Evolutionary conservation across 2,113 vertebrate species (phyloP).

Genomic region (Setophaga petechia): DNA sequence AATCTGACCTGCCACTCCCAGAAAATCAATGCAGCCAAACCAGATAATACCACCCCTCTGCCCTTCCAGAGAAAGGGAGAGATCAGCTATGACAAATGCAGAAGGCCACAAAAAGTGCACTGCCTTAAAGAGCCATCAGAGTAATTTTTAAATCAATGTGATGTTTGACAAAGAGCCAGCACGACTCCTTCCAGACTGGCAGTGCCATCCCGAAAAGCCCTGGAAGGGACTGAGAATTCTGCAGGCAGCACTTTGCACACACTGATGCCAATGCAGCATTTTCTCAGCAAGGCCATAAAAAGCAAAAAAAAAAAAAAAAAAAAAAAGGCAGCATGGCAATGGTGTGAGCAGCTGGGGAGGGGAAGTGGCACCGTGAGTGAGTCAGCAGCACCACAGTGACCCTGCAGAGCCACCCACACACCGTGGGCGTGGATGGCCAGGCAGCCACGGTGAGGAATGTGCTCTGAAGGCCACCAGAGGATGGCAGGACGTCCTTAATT

Average conservation of each 20-base stretch:
- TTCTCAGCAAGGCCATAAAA: neutral
- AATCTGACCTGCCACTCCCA: neutral
- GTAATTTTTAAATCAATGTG: constrained; percentile 48
- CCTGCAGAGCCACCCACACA: neutral
- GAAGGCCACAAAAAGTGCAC: neutral
- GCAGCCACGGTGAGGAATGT: accelerated
- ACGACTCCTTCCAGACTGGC: constrained; percentile 4
- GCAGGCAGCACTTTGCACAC: neutral
- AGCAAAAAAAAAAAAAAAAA: neutral
- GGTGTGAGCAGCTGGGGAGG: neutral
- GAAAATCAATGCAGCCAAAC: neutral
- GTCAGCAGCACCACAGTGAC: neutral
- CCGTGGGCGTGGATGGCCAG: accelerated
- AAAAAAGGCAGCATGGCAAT: neutral
- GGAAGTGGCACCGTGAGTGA: neutral
- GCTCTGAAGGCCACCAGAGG: neutral
- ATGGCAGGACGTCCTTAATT: neutral
- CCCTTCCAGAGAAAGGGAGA: neutral
- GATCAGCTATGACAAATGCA: neutral
- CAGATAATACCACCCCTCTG: neutral
- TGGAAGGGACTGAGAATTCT: neutral
- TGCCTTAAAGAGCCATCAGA: constrained; percentile 8
- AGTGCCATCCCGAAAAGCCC: neutral
- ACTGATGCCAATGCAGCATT: neutral
- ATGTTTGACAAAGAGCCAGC: constrained; percentile 34